A percentile compares a stretch with the other conserved stretches of the same genome.
phyloP scores from a whole-genome alignment of 2,888 invertebrate genomes.

The Eulithis prunata region DNA sequence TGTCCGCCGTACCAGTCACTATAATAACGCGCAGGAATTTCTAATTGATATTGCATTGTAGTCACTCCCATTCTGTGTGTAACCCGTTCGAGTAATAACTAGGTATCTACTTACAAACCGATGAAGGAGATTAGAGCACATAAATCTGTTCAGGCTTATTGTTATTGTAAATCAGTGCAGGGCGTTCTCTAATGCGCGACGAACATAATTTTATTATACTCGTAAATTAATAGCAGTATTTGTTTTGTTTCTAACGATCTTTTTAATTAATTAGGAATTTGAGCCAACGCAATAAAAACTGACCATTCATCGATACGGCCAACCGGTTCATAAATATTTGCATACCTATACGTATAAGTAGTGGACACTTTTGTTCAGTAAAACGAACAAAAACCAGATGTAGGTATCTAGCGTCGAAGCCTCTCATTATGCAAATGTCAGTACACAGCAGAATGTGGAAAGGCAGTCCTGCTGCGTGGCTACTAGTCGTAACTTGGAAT shows the following conservation, averaged over 20 bases:
- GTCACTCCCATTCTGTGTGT: slow-evolving; percentile 57
- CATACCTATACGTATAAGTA: slow-evolving; percentile 41
- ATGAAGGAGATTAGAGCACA: slow-evolving; percentile 54
- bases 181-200: slow-evolving; percentile 44
- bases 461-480: slow-evolving; percentile 47
- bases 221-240: slow-evolving; percentile 49
- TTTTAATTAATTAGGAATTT: slow-evolving; percentile 53
- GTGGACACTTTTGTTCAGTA: slow-evolving; percentile 25
- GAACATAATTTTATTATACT: slow-evolving; percentile 51
- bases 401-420: slow-evolving; percentile 46
- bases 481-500: slow-evolving; percentile 44
- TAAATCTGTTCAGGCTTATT: slow-evolving; percentile 49
- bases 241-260: slow-evolving; percentile 48
- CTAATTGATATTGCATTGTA: slow-evolving; percentile 67
- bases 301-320: slow-evolving; percentile 45
- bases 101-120: slow-evolving; percentile 47
- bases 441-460: slow-evolving; percentile 53
- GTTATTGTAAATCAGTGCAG: slow-evolving; percentile 52
- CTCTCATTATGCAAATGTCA: slow-evolving; percentile 55
- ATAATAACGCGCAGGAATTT: slow-evolving; percentile 59
- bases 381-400: slow-evolving; percentile 39
- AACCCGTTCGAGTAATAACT: slow-evolving; percentile 52
- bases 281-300: slow-evolving; percentile 50
- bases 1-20: slow-evolving; percentile 45
- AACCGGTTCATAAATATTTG: slow-evolving; percentile 44